phyloP scores from a whole-genome alignment of 2,113 vertebrate species.

The Dipodomys merriami region DNA sequence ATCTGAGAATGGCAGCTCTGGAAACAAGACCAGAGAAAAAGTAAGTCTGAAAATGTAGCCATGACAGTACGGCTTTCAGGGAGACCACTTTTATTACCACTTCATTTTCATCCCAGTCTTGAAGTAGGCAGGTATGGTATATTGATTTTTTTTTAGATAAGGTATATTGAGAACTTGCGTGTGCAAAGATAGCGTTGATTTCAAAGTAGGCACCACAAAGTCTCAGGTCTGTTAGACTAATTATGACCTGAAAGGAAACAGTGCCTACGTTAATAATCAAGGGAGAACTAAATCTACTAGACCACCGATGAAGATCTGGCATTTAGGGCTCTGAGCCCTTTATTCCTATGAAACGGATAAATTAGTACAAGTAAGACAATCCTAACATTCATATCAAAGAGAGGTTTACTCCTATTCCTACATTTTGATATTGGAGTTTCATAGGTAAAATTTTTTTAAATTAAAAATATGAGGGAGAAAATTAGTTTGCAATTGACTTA shows the following conservation, averaged over 20 bases:
- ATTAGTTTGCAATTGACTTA: neutral
- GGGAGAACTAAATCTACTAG: neutral
- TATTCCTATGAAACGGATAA: neutral
- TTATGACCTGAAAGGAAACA: neutral
- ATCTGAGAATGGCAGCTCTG: neutral
- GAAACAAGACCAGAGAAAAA: neutral
- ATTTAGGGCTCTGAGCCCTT: neutral
- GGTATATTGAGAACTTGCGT: neutral
- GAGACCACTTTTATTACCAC: neutral
- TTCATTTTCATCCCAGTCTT: neutral
- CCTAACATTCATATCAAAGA: neutral
- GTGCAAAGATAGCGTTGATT: neutral
- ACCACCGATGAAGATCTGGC: neutral
- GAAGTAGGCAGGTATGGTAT: no score
- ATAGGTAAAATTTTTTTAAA: neutral
- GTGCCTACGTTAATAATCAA: neutral
- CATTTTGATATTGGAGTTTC: neutral
- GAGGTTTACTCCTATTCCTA: neutral
- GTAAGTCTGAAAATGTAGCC: neutral
- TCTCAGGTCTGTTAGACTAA: neutral
- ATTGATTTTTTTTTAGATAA: no score
- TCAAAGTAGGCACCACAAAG: neutral
- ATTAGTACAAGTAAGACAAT: neutral
- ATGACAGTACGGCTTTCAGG: no score
- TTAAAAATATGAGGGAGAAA: neutral